Base-by-base conservation (phyloP, 2,113 vertebrate genomes). In the Clarias batrachus region DNA sequence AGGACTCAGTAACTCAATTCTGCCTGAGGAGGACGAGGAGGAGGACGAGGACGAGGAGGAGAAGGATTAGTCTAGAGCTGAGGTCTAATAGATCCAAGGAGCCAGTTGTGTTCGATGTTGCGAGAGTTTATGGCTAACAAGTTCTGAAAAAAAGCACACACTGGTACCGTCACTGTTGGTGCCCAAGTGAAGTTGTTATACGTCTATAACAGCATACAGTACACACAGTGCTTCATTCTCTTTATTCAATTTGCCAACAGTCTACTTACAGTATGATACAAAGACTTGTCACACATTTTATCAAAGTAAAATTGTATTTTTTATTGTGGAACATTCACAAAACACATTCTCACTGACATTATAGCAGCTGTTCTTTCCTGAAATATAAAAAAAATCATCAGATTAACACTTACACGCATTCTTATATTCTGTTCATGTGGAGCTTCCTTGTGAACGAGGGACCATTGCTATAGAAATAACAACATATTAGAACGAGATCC, bases 61-160 rank as follows among this genome's bases (percentile, higher is more conserved):
- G 54, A 54, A 79, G 54, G 78, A 80, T 60, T 60, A 80, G 27
- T 80, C 30, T 37, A 37, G 78, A 80, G 78, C 48, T 23, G 90
- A 90, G 91, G 93, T 86, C 92, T 94, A 92, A 93, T 93, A 89
- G 93, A 89, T 90, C 89, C 70, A 12, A 88, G 82, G 88, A 25
- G 92, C 91, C 84, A 91, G 80, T 30, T 81, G 85, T 81, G 68
- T 89, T 90, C 90, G 5, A 79, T 59, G 77, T 59, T 78, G 52
- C 48, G n/a, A 54, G 48, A 3, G 73, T 77, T 77, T 77, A 52
- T 6, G 25, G 73, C 25, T 77, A 54, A 77, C 16, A 33, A 17
- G 30, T 33, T 37, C 17, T 71, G 65, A 14, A 30, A 71, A n/a
- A 71, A 19, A 16, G 13, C 73, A 52, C 25, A 23, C 41, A 6